Conservation (phyloP, 30 jellyfish, hydroid and myxozoan genomes). For the Catostylus mosaicus region DNA sequence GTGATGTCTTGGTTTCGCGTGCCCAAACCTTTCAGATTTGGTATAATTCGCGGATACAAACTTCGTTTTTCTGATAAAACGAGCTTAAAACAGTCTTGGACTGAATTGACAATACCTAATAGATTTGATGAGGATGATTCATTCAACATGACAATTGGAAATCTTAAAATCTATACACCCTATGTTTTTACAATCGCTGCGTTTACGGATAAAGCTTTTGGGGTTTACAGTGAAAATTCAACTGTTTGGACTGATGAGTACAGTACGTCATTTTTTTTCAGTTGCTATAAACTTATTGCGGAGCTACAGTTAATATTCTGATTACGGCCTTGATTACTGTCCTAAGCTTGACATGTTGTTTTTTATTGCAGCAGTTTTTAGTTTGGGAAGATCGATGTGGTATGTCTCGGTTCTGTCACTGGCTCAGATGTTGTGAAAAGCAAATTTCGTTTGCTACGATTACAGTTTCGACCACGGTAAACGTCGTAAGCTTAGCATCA, state of each 20-base stretch:
- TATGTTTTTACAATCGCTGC: conserved; percentile 30
- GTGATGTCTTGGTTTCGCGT: conserved; percentile 44
- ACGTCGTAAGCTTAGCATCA: too few species aligned
- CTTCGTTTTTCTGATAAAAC: conserved; percentile 36
- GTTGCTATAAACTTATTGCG: conserved; percentile 5
- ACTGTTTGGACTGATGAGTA: conserved; percentile 58
- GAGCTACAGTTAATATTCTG: too few species aligned
- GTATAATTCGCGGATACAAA: conserved; percentile 34
- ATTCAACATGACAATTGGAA: conserved; percentile 29
- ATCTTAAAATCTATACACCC: conserved; percentile 51
- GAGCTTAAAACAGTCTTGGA: not conserved
- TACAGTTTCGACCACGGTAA: too few species aligned
- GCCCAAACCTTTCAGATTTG: conserved; percentile 41
- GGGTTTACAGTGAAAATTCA: conserved; percentile 21
- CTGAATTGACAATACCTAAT: not conserved
- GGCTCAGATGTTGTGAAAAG: too few species aligned
- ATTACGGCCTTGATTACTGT: too few species aligned
- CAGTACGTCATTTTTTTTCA: too few species aligned
- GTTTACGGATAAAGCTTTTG: conserved; percentile 33
- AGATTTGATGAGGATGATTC: conserved; percentile 2
- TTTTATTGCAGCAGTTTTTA: too few species aligned
- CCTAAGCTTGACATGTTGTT: too few species aligned
- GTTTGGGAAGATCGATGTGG: too few species aligned
- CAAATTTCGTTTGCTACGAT: too few species aligned
- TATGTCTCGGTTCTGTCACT: too few species aligned